These are phyloP conservation scores for Aphrocallistes beatrix DNA, from an alignment of 37 sponge, comb jelly and placozoan genomes.

Conservation along the genomic window DNA sequence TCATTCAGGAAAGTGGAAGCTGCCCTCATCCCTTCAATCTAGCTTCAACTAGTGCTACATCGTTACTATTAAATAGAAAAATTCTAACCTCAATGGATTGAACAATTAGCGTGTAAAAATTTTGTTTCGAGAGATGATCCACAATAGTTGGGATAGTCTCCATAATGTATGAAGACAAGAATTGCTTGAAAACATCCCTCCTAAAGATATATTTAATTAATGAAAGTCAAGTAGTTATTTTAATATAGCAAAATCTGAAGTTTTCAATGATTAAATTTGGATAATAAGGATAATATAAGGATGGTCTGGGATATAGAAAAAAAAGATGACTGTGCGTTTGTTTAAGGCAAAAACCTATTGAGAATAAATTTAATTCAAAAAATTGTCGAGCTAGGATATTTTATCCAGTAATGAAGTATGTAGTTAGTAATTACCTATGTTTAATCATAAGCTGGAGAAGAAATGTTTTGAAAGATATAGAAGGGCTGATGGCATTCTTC, in stretches of 20 bases:
- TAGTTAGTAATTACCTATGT: conserved; percentile 3
- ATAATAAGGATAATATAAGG: too few relatives aligned
- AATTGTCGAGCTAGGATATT: too few relatives aligned
- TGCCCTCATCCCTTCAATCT: too few relatives aligned
- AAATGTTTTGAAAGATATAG: neutral
- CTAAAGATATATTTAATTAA: neutral
- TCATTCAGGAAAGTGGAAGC: too few relatives aligned
- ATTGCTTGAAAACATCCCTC: neutral
- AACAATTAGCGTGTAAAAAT: neutral
- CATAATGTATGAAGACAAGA: neutral
- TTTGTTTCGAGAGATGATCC: neutral
- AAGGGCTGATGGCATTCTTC: neutral
- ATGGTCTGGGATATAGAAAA: too few relatives aligned
- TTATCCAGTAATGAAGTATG: too few relatives aligned
- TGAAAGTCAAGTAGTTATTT: neutral
- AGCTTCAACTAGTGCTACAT: too few relatives aligned
- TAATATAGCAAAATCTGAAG: too few relatives aligned
- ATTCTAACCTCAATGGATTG: neutral
- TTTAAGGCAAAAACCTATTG: too few relatives aligned
- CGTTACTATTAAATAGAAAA: neutral
- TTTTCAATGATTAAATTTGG: too few relatives aligned
- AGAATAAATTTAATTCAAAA: too few relatives aligned
- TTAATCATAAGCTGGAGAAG: neutral
- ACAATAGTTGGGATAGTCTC: neutral
- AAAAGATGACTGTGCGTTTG: too few relatives aligned